phyloP scores from a whole-genome alignment of 2,797 vertebrate species.

The Streptopelia turtur region DNA sequence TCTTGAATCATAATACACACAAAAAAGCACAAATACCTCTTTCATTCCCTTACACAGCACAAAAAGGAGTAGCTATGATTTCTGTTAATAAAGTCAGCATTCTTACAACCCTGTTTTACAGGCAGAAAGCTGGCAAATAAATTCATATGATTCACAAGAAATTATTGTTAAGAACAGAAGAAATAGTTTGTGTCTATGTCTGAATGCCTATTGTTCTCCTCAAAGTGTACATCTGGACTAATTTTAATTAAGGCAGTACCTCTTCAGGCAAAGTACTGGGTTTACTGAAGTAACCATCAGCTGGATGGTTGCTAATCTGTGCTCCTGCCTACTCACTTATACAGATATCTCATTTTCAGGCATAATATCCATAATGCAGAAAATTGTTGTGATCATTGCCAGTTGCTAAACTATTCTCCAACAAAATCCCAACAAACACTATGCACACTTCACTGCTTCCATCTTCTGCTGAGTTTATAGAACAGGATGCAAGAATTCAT shows the following conservation, averaged over 20 bases:
- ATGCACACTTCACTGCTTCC: not conserved
- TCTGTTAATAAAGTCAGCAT: not conserved
- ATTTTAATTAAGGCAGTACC: not conserved
- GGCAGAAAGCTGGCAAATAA: not conserved
- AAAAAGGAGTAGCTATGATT: not conserved
- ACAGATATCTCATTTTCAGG: not conserved
- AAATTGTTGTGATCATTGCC: not conserved
- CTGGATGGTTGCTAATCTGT: not conserved
- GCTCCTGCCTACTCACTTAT: not conserved
- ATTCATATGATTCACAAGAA: not conserved
- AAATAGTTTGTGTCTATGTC: not conserved
- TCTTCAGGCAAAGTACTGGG: not conserved
- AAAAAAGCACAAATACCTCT: not conserved
- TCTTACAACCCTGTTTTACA: not conserved
- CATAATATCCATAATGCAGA: not conserved
- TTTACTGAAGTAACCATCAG: not conserved
- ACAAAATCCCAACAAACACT: not conserved
- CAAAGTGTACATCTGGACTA: not conserved
- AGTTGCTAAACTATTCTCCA: not conserved
- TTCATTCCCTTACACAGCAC: not conserved
- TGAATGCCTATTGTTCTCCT: not conserved
- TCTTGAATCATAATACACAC: not conserved
- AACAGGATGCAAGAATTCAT: not conserved
- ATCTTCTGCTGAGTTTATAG: not conserved
- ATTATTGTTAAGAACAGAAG: not conserved